Evolutionary conservation across 2,888 invertebrate genomes (phyloP), one percentile per base, ranked within the genome.

Genomic region (Actias luna): DNA sequence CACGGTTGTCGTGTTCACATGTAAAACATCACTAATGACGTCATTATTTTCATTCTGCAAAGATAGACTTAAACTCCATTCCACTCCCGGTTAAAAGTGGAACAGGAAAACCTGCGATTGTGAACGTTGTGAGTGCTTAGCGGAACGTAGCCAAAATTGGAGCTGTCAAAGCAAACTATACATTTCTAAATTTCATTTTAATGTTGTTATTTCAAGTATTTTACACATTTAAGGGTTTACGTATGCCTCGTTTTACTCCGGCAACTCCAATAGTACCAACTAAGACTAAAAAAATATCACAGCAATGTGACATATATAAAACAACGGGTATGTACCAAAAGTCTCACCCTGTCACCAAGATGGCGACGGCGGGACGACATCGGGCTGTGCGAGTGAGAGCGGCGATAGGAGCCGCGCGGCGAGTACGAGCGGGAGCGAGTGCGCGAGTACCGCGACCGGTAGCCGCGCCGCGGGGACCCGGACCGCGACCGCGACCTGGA

Each of bases 351-450:
- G 81, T 96, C 96, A 68, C 97, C 96, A 67, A 94, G 91, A 84
- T 97, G 97, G 57, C 97, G 93, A 73, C 96, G 93, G 66, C 97
- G 94, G 70, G 95, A 95, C 39, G 97, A 97, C 96, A 96, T 96
- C 29, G 97, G 97, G 81, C 97, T 97, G 80, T 95, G 95, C 66
- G 96, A 95, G 87, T 95, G 95, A 58, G 94, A 93, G 76, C 94
- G 94, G 71, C 94, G 93, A 74, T 94, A 94, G 61, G 94, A 93
- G 67, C 94, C 91, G 64, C 91, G 87, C 16, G 93, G 94, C 29
- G 94, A 94, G 82, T 95, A 94, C 55, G 95, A 94, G 68, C 94
- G 93, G 31, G 94, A 94, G 71, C 94, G 93, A 77, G 94, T 94
- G 70, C 95, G 94, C 39, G 95, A 95, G 82, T 95, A 94, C 69